A percentile compares a stretch with the other conserved stretches of the same genome.
These are phyloP conservation scores for Cataglyphis albicans DNA, from an alignment of 2,888 invertebrate species.

Conservation along the genomic window DNA sequence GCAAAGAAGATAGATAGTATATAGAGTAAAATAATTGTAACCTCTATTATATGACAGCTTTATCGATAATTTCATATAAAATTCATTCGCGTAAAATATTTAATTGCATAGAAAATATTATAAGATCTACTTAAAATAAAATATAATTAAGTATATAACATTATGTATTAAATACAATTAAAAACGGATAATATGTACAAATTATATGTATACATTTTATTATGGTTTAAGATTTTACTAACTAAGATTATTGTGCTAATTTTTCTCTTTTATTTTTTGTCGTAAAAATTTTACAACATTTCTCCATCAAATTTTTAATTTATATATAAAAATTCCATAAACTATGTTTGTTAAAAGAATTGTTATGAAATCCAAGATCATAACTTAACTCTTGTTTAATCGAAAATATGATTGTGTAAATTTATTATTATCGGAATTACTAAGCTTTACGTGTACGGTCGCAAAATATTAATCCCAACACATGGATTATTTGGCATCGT, in stretches of 20 bases:
- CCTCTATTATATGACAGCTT: not conserved
- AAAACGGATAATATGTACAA: not conserved
- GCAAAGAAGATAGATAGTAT: not conserved
- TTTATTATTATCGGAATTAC: constrained; percentile 10
- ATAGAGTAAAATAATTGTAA: not conserved
- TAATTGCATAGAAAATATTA: not conserved
- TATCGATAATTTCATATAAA: not conserved
- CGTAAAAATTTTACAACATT: not conserved
- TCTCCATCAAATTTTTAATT: not conserved
- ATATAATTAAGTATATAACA: not conserved
- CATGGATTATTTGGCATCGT: constrained; percentile 27
- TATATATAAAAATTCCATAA: not conserved
- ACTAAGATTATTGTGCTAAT: not conserved
- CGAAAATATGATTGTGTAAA: not conserved
- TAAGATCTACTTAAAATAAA: not conserved
- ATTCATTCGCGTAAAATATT: constrained; percentile 2
- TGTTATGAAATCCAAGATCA: not conserved
- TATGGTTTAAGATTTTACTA: constrained; percentile 11
- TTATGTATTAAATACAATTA: not conserved
- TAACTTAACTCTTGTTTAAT: constrained; percentile 1
- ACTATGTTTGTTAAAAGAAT: not conserved
- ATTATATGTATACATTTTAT: not conserved
- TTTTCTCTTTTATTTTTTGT: not conserved
- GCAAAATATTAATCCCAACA: constrained; percentile 39
- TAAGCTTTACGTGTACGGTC: not conserved